These are phyloP conservation scores for Drepana arcuata DNA, from an alignment of 1,140 invertebrate species.

Conservation along the genomic window DNA sequence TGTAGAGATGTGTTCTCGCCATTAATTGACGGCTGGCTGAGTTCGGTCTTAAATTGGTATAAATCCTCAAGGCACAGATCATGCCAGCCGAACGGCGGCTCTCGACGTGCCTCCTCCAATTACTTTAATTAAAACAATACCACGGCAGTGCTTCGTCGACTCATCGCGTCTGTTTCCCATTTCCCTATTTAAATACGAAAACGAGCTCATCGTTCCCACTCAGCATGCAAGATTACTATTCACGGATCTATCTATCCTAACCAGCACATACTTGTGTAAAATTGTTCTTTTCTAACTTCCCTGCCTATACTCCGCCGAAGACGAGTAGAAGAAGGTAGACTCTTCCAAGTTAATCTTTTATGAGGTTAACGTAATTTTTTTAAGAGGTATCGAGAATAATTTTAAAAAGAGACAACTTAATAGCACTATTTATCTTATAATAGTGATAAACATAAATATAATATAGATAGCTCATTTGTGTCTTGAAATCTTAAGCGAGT, in stretches of 20 bases:
- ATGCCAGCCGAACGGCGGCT: slow-evolving; percentile 58
- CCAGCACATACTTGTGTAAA: too few species aligned
- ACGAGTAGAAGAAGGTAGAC: too few species aligned
- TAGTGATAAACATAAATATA: too few species aligned
- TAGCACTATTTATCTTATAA: too few species aligned
- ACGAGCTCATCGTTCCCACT: slow-evolving; percentile 56
- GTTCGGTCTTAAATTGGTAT: slow-evolving; percentile 64
- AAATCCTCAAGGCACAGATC: slow-evolving; percentile 70
- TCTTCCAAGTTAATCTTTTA: too few species aligned
- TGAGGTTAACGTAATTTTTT: too few species aligned
- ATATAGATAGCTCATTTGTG: slow-evolving; percentile 39
- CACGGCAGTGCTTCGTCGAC: slow-evolving; percentile 63
- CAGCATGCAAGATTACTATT: slow-evolving; percentile 61
- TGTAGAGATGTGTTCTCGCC: slow-evolving; percentile 35
- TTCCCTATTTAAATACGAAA: slow-evolving; percentile 71
- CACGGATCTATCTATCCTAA: too few species aligned
- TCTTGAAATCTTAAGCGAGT: slow-evolving; percentile 40
- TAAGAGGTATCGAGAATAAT: too few species aligned
- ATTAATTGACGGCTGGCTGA: slow-evolving; percentile 61
- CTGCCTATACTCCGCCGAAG: too few species aligned
- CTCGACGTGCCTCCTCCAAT: slow-evolving; percentile 67
- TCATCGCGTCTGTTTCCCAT: slow-evolving; percentile 66
- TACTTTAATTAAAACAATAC: slow-evolving; percentile 71
- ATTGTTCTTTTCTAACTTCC: too few species aligned
- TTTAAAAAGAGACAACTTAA: too few species aligned